These are phyloP conservation scores for Distichodus sexfasciatus DNA, from an alignment of 2,797 vertebrate species.

Conservation along the genomic window DNA sequence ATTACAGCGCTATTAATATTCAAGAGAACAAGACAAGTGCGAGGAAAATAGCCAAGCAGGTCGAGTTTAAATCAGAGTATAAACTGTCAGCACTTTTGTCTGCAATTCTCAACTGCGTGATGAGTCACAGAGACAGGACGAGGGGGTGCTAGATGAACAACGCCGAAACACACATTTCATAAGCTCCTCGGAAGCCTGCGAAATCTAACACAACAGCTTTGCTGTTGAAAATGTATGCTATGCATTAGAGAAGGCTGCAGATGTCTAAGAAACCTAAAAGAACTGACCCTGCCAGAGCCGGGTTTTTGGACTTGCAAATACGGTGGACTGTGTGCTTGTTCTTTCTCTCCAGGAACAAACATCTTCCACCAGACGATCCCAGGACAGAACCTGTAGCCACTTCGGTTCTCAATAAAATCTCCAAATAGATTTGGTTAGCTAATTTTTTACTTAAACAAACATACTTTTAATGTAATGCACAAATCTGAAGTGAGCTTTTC, in stretches of 20 bases:
- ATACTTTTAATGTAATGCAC: constrained; percentile 23
- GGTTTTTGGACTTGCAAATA: not conserved
- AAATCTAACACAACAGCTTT: not conserved
- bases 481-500: constrained; percentile 7
- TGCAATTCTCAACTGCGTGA: not conserved
- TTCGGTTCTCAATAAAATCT: not conserved
- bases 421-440: not conserved
- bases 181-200: not conserved
- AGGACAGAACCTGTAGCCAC: constrained; percentile 5
- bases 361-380: not conserved
- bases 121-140: constrained; percentile 18
- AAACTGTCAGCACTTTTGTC: constrained; percentile 4
- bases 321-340: not conserved
- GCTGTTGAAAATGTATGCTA: not conserved
- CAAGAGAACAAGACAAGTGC: too few relatives aligned
- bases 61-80: too few relatives aligned
- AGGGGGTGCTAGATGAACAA: not conserved
- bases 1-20: too few relatives aligned
- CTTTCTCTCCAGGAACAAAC: not conserved
- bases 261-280: not conserved
- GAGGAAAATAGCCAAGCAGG: too few relatives aligned
- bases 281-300: not conserved
- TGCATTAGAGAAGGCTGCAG: not conserved
- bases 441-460: not conserved
- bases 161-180: constrained; percentile 1